A percentile compares a stretch with the other conserved stretches of the same genome.
Conservation (phyloP, 2,888 invertebrate genomes). For the Balanococcus diminutus region DNA sequence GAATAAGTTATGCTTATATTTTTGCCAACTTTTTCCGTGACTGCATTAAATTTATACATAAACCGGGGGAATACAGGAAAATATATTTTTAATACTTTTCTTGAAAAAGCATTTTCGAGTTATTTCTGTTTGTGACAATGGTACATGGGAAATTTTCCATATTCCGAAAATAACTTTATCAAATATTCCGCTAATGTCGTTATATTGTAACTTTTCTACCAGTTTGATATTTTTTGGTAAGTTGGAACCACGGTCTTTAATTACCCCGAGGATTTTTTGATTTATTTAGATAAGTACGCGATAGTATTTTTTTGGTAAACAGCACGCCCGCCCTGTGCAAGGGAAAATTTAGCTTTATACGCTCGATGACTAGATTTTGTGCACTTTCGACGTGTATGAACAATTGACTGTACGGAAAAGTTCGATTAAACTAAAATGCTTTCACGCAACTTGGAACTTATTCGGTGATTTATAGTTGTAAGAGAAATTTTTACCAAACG, state of each 20-base stretch:
- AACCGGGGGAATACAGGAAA: background rate
- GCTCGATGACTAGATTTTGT: background rate
- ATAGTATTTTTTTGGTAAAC: too few species aligned
- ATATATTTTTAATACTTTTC: conserved; percentile 6
- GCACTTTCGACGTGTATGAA: background rate
- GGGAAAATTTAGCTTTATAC: background rate
- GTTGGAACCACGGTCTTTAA: background rate
- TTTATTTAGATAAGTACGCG: too few species aligned
- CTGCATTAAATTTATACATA: conserved; percentile 2
- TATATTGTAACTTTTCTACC: background rate
- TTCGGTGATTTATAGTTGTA: background rate
- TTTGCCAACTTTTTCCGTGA: background rate
- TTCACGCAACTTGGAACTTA: background rate
- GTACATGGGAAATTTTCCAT: background rate
- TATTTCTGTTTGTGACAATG: background rate
- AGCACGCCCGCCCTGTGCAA: too few species aligned
- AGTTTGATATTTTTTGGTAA: background rate
- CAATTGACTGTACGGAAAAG: background rate
- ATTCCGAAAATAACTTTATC: background rate
- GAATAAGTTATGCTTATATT: background rate
- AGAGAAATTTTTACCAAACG: background rate
- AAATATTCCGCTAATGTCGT: background rate
- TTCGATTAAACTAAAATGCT: background rate
- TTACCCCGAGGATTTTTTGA: background rate
- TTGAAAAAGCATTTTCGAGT: conserved; percentile 5